Evolutionary conservation across 2,888 invertebrate species (phyloP).

Genomic region (Epinotia brunnichana): DNA sequence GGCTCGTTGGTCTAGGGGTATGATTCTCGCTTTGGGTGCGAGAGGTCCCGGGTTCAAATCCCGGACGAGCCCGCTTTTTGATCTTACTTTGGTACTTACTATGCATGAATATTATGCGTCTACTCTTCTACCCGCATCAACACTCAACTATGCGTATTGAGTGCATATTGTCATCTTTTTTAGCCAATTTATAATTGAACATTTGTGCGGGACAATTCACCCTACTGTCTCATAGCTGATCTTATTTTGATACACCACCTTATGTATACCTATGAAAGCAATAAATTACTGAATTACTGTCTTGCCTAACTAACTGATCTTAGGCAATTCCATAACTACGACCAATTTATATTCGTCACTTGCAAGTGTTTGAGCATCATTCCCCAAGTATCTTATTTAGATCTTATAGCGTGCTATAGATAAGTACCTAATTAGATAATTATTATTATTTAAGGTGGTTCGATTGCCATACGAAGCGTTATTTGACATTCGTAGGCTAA

Average conservation of each 20-base stretch:
- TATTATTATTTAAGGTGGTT: too few species aligned
- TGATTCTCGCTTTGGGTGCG: constrained; percentile 85
- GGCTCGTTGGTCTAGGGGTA: constrained; percentile 85
- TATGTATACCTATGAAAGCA: too few species aligned
- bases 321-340: background rate
- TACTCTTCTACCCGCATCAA: background rate
- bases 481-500: too few species aligned
- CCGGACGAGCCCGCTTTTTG: constrained; percentile 81
- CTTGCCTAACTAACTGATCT: background rate
- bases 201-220: too few species aligned
- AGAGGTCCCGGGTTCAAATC: constrained; percentile 85
- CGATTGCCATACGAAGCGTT: too few species aligned
- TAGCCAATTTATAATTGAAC: background rate
- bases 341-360: background rate
- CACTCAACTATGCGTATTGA: too few species aligned
- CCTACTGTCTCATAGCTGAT: too few species aligned
- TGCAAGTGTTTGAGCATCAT: background rate
- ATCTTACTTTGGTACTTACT: constrained; percentile 46
- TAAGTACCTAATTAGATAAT: background rate
- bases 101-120: constrained; percentile 27
- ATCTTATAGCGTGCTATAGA: background rate
- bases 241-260: too few species aligned
- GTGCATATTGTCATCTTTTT: background rate
- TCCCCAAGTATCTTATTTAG: background rate
- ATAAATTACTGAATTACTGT: too few species aligned